Conservation (phyloP, 2,797 vertebrate species). For the Gallinago solitaria region DNA sequence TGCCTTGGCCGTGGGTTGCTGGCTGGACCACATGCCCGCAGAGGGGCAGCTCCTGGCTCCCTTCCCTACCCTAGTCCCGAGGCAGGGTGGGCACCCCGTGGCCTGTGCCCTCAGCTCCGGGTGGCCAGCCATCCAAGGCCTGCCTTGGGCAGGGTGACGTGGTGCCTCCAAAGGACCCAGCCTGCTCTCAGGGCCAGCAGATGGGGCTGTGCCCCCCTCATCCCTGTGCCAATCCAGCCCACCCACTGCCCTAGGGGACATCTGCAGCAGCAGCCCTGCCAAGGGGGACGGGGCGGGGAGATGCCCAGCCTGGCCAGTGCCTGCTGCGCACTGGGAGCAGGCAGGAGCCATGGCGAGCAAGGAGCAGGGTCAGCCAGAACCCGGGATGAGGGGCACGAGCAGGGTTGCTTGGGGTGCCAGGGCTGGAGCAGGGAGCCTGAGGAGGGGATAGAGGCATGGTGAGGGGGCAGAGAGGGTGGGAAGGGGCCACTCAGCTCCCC, state of each 20-base stretch:
- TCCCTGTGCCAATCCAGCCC: not conserved
- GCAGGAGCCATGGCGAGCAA: not conserved
- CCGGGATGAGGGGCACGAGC: not conserved
- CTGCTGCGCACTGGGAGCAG: not conserved
- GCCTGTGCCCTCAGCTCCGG: not conserved
- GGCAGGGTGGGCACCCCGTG: not conserved
- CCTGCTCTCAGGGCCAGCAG: not conserved
- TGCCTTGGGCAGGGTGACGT: not conserved
- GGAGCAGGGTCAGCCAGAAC: not conserved
- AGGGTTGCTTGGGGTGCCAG: not conserved
- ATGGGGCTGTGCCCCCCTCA: not conserved
- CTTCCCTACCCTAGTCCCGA: not conserved
- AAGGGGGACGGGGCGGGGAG: too few relatives aligned
- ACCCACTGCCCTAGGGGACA: not conserved
- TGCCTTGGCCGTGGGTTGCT: slow-evolving; percentile 13
- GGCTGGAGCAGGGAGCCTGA: not conserved
- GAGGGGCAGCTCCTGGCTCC: not conserved
- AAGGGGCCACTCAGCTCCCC: not conserved
- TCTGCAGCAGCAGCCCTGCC: not conserved
- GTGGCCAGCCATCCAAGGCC: not conserved
- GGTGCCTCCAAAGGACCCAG: not conserved
- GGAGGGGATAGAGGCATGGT: not conserved
- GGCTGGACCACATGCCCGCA: not conserved
- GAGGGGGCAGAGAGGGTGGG: not conserved
- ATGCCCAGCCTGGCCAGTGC: not conserved